Conservation (phyloP, 2,888 invertebrate genomes). For the Trichacis sp. region DNA sequence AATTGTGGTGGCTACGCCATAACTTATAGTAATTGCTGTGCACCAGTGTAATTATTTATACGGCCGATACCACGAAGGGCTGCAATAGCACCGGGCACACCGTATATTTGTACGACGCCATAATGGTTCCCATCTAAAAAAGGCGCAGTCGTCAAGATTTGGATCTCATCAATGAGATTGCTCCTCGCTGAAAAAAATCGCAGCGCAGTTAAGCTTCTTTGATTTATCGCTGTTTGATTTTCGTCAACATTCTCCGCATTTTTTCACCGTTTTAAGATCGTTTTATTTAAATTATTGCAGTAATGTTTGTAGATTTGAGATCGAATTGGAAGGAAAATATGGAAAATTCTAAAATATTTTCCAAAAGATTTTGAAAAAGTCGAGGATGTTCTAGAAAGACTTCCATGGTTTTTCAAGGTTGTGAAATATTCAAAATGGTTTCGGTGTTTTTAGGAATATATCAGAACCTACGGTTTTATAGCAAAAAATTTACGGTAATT, state of each 20-base stretch:
- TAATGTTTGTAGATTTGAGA: too few relatives aligned
- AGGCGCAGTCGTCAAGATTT: constrained; percentile 34
- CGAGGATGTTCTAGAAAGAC: too few relatives aligned
- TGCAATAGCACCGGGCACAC: constrained; percentile 41
- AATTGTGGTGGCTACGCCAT: constrained; percentile 68
- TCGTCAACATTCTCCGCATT: not conserved
- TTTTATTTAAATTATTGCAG: too few relatives aligned
- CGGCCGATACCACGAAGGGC: constrained; percentile 63
- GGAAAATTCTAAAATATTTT: too few relatives aligned
- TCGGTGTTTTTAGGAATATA: too few relatives aligned
- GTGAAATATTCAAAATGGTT: too few relatives aligned
- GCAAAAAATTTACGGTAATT: too few relatives aligned
- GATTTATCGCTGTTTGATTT: not conserved
- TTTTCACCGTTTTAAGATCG: too few relatives aligned
- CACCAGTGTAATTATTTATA: constrained; percentile 69
- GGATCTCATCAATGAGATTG: constrained; percentile 13
- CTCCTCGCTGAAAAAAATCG: not conserved
- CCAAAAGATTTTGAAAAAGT: too few relatives aligned
- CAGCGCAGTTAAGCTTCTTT: not conserved
- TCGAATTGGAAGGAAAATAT: too few relatives aligned
- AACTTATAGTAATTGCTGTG: constrained; percentile 69
- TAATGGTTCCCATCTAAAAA: constrained; percentile 39
- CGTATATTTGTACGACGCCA: constrained; percentile 40
- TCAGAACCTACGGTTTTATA: too few relatives aligned
- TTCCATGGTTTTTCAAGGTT: too few relatives aligned